Conservation (phyloP, 1,140 invertebrate species). For the Hesperophylax magnus region DNA sequence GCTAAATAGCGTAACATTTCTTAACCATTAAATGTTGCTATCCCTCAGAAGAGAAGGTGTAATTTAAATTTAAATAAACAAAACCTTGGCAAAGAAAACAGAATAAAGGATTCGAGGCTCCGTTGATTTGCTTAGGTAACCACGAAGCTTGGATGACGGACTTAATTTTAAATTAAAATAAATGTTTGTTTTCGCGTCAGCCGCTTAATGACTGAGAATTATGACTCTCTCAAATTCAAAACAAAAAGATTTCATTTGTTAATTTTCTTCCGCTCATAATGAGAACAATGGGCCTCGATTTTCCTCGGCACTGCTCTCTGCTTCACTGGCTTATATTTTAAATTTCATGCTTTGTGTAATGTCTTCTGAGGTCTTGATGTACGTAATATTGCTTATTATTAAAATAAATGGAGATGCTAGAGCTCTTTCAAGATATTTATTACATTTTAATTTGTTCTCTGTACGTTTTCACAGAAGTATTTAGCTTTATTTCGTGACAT, state of each 20-base stretch:
- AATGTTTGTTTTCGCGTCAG: constrained; percentile 55
- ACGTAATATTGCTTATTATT: constrained; percentile 35
- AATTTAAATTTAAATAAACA: constrained; percentile 20
- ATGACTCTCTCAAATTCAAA: constrained; percentile 47
- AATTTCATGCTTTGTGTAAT: constrained; percentile 31
- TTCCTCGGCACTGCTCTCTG: constrained; percentile 25
- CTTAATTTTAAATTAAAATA: constrained; percentile 58
- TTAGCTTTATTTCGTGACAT: no score
- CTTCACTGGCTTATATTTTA: constrained; percentile 7
- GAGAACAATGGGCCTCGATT: constrained; percentile 45
- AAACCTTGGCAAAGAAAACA: constrained; percentile 10
- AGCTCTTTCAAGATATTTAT: constrained; percentile 5
- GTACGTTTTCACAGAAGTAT: background rate
- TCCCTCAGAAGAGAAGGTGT: background rate
- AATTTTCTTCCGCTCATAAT: constrained; percentile 54
- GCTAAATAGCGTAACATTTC: background rate
- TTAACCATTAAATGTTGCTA: background rate
- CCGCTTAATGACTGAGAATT: constrained; percentile 48
- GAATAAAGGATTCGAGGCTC: constrained; percentile 7
- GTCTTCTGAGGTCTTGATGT: constrained; percentile 31
- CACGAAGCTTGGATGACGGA: constrained; percentile 34
- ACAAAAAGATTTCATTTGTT: constrained; percentile 57
- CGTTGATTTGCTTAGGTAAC: constrained; percentile 34
- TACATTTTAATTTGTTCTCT: background rate
- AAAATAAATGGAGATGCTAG: constrained; percentile 24